Conservation (phyloP, 2,888 invertebrate species). For the Asteroscopus sphinx region DNA sequence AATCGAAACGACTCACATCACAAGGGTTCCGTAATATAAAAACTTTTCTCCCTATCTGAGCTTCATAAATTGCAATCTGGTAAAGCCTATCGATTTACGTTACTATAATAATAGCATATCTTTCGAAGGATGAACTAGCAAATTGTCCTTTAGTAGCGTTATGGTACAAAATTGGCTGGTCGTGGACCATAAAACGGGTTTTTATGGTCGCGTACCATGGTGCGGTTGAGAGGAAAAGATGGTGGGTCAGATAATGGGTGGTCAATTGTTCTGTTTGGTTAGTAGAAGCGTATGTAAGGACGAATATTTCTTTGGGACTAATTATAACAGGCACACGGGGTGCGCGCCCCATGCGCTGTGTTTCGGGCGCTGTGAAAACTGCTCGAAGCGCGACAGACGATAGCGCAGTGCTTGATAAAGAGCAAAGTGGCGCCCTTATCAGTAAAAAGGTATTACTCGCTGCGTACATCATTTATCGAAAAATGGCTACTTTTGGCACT, state of each 20-base stretch:
- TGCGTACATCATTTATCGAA: no score
- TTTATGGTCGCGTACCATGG: slow-evolving; percentile 40
- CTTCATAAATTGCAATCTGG: slow-evolving; percentile 66
- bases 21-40: slow-evolving; percentile 57
- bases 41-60: slow-evolving; percentile 60
- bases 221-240: slow-evolving; percentile 23
- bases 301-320: no score
- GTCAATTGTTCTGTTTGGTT: slow-evolving; percentile 18
- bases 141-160: slow-evolving; percentile 43
- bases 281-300: no score
- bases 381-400: no score
- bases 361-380: no score
- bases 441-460: no score
- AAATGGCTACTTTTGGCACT: no score
- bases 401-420: no score
- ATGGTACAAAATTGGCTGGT: slow-evolving; percentile 28
- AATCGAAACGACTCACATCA: slow-evolving; percentile 40
- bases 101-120: slow-evolving; percentile 57
- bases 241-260: slow-evolving; percentile 1
- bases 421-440: no score
- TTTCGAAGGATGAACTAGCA: slow-evolving; percentile 43
- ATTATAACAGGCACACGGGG: no score
- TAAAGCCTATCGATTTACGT: slow-evolving; percentile 65
- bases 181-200: slow-evolving; percentile 39
- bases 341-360: no score